Base-by-base conservation (phyloP, 2,797 vertebrate species). In the Microcaecilia unicolor region DNA sequence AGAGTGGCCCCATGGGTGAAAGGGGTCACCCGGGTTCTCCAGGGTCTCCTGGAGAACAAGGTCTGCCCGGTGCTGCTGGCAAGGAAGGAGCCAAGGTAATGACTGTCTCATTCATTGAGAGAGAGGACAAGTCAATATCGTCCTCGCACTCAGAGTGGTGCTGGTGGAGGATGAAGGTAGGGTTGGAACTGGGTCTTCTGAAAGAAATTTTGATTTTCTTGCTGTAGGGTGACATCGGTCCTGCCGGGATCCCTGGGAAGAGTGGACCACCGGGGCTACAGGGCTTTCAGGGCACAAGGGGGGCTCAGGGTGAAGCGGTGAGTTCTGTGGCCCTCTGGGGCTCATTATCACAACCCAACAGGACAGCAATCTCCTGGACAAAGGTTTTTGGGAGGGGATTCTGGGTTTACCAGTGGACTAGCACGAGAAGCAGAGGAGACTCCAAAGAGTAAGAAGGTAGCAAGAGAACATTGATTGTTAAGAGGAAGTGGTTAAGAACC, bases 11-110 rank as follows among this genome's bases (percentile, higher is more conserved):
- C 7, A 68, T 80, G 15, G 93, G 93, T 6, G 93, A 97, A 22
- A 76, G 91, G 69, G 92, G 93, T 1, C 90, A 93, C 22, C 93
- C 93, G 3, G 93, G 93, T 2, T 62, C 93, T 15, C 91, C 91
- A 0, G 93, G 93, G 24, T 85, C 93, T 15, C 91, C 93, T 0
- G 93, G 93, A 24, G 93, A 97, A 28, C 85, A 89, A 18, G 93
- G 93, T 23, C 78, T 97, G 33, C 93, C 93, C 0, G 93, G 93
- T 34, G 11, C 62, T n/a, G 81, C 91, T 1, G 93, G 93, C 46
- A 86, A 84, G 37, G 93, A 97, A 51, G 93, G 93, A 6, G 35
- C 76, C 31, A 96, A 97, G 87, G 93, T 95, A 59, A 68, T 74
- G 34, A 44, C 42, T 5, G 4, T 1, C 9, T 4, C 3, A 10